Evolutionary conservation across 2,113 vertebrate genomes (phyloP).

Genomic region (Ammodramus savannarum): DNA sequence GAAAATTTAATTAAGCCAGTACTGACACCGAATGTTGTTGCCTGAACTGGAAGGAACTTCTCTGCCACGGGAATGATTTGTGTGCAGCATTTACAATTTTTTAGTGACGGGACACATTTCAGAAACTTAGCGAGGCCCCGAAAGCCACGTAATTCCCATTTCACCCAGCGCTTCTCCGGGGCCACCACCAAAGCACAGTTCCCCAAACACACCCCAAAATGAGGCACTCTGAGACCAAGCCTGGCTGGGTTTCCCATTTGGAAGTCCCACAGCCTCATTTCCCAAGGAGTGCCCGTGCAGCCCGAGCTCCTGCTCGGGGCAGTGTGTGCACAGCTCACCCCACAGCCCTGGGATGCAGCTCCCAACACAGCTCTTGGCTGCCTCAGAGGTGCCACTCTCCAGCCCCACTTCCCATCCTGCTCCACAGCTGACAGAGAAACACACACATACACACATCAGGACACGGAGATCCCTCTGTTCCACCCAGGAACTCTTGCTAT

Average conservation of each 20-base stretch:
- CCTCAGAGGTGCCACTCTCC: not conserved
- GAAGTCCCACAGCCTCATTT: not conserved
- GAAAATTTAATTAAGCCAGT: conserved; percentile 42
- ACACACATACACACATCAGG: fast-evolving
- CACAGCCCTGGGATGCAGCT: not conserved
- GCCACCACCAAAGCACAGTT: fast-evolving
- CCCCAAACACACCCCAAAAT: not conserved
- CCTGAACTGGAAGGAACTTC: not conserved
- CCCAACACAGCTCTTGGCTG: not conserved
- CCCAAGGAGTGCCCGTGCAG: fast-evolving
- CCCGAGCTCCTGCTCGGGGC: not conserved
- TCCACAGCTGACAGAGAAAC: not conserved
- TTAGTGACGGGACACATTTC: not conserved
- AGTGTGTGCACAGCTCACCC: not conserved
- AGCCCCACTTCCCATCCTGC: not conserved
- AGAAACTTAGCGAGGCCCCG: not conserved
- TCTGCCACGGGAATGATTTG: not conserved
- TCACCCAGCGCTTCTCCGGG: not conserved
- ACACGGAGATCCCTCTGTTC: fast-evolving
- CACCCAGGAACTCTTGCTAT: not conserved
- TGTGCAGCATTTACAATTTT: not conserved
- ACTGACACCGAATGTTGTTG: not conserved
- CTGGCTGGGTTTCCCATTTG: not conserved
- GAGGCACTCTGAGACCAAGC: not conserved
- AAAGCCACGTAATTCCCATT: conserved; percentile 8